phyloP scores from a whole-genome alignment of 2,888 invertebrate species.

The Romanomermis culicivorax region DNA sequence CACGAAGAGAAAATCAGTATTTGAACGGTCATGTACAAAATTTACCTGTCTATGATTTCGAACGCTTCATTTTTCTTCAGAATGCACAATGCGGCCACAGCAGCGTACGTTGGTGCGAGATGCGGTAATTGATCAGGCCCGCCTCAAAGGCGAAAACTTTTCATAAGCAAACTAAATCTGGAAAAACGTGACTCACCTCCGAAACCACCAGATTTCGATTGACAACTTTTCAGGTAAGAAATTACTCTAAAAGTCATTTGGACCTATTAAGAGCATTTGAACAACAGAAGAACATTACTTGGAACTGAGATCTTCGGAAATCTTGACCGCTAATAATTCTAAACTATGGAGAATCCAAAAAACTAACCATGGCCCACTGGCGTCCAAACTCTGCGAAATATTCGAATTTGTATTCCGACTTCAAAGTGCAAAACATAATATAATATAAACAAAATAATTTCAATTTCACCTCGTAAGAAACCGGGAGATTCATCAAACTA shows the following conservation, averaged over 20 bases:
- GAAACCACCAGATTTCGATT: conserved; percentile 8
- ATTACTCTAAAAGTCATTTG: conserved; percentile 13
- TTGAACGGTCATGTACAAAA: too few species aligned
- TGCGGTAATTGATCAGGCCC: conserved; percentile 80
- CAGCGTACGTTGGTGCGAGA: conserved; percentile 89
- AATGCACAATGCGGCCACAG: conserved; percentile 71
- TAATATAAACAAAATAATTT: neutral
- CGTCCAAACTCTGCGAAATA: conserved; percentile 52
- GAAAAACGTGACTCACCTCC: too few species aligned
- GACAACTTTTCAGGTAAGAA: conserved; percentile 23
- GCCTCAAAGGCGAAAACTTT: conserved; percentile 41
- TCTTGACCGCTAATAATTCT: conserved; percentile 46
- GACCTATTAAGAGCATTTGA: neutral
- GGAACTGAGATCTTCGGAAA: conserved; percentile 35
- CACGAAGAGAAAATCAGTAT: too few species aligned
- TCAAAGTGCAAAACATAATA: neutral
- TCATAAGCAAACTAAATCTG: conserved; percentile 1
- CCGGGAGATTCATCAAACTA: conserved; percentile 9
- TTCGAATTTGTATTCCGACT: neutral
- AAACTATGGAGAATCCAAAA: conserved; percentile 90
- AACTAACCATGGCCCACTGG: conserved; percentile 83
- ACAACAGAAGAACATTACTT: conserved; percentile 20
- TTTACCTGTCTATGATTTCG: conserved; percentile 63
- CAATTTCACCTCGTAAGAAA: conserved; percentile 1
- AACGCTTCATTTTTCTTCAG: conserved; percentile 70